Evolutionary conservation across 2,888 invertebrate species (phyloP).

Genomic region (Drosophila gaucha): DNA sequence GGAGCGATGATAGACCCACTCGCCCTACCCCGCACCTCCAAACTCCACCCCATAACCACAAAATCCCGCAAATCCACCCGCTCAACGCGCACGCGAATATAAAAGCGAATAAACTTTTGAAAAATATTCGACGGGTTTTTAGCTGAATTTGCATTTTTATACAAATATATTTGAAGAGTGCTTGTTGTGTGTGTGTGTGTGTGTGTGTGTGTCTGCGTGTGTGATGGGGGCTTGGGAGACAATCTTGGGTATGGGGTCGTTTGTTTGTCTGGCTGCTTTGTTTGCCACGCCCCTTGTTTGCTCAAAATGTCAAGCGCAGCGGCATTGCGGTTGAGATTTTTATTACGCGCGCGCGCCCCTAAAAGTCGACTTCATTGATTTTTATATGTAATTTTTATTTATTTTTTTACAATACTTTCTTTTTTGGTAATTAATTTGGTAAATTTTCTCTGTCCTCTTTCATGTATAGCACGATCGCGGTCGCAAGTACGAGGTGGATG

Average conservation of each 20-base stretch:
- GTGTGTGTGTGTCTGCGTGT: conserved; percentile 6
- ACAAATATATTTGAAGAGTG: conserved; percentile 80
- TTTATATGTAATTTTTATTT: conserved; percentile 10
- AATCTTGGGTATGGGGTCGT: conserved; percentile 31
- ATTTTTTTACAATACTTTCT: conserved; percentile 1
- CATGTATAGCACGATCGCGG: conserved; percentile 89
- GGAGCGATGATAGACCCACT: conserved; percentile 43
- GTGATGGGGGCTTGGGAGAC: conserved; percentile 5
- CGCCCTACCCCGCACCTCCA: background rate
- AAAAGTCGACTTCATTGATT: conserved; percentile 33
- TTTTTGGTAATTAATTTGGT: conserved; percentile 32
- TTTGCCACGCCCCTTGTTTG: conserved; percentile 40
- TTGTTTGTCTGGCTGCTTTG: conserved; percentile 65
- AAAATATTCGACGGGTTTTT: conserved; percentile 78
- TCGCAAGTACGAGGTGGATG: conserved; percentile 89
- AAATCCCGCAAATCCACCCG: conserved; percentile 42
- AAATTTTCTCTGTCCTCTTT: conserved; percentile 9
- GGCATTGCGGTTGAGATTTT: conserved; percentile 62
- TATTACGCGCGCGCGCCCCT: conserved; percentile 43
- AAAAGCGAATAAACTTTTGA: conserved; percentile 64
- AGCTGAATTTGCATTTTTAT: conserved; percentile 83
- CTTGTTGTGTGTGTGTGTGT: conserved; percentile 46
- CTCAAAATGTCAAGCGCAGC: conserved; percentile 66
- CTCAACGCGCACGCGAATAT: conserved; percentile 41
- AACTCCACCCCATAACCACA: too few species aligned